phyloP scores from a whole-genome alignment of 2,113 vertebrate species.

The Cavia porcellus region DNA sequence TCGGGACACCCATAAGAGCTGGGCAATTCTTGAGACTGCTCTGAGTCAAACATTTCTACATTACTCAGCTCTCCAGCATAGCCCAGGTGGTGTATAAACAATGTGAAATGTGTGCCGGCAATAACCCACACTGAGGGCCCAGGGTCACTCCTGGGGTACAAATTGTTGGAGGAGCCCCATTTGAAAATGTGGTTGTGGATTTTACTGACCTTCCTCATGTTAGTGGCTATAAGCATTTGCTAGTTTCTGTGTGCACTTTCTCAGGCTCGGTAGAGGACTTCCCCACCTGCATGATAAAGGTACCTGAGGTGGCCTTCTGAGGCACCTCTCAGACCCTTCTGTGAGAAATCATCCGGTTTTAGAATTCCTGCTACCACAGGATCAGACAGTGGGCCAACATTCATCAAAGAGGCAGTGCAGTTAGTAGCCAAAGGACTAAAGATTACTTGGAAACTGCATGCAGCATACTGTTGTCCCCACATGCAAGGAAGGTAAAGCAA shows the following conservation, averaged over 20 bases:
- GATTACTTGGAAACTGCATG: not conserved
- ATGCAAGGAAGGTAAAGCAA: not conserved
- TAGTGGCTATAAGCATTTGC: not conserved
- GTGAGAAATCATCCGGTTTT: not conserved
- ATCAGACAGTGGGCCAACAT: not conserved
- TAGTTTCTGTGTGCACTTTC: not conserved
- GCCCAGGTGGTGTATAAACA: not conserved
- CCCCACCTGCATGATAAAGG: not conserved
- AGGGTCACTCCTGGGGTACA: not conserved
- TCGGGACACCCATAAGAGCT: not conserved
- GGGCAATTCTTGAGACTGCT: not conserved
- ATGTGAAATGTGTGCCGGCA: not conserved
- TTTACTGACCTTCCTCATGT: not conserved
- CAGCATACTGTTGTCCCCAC: too few species aligned
- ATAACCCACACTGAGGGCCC: not conserved
- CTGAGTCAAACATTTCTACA: not conserved
- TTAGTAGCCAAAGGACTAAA: not conserved
- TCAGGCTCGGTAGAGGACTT: not conserved
- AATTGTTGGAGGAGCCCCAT: too few species aligned
- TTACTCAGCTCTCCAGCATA: not conserved
- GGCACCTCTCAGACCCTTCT: too few species aligned
- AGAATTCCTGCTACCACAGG: not conserved
- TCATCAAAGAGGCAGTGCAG: not conserved
- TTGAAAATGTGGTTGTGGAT: not conserved
- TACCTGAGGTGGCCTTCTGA: not conserved